Evolutionary conservation across 2,888 invertebrate species (phyloP), one percentile per base, ranked within the genome.

Genomic region (Dinocampus coccinellae): DNA sequence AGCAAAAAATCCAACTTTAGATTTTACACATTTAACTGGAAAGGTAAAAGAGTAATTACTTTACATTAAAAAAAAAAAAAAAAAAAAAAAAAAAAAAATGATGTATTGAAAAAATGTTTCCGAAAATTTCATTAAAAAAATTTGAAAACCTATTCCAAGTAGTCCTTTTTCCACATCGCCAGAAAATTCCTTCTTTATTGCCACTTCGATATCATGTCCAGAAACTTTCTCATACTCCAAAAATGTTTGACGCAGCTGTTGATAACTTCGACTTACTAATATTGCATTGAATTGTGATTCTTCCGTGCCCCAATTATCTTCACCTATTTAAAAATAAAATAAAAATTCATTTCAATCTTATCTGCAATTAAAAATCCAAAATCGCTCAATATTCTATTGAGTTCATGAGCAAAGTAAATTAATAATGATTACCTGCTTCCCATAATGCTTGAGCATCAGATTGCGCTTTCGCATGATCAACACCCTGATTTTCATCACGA

Each of bases 1-100:
- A 47, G 97, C 97, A 87, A 97, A 97, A 90, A 94, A 97, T 61
- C 93, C 94, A 62, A 96, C 94, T 88, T 95, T 95, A 86, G 96
- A 96, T 88, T 94, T 95, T 34, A 95, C 95, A 88, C 95, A 95
- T 89, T 95, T 95, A 10, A 94, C 95, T 95, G 66, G 69, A 55
- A 55, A 42, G 10, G 47, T 22, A 47, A 1, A 72, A 22, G n/a
- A 47, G 68, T 34, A 33, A 76, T 70, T 63, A 69, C 71, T 33
- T 29, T 39, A 61, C 68, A n/a, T n/a, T n/a, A n/a, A n/a, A n/a
- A n/a, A n/a, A n/a, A n/a, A n/a, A n/a, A n/a, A n/a, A n/a, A n/a
- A n/a, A n/a, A n/a, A n/a, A n/a, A n/a, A n/a, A n/a, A n/a, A n/a
- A n/a, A n/a, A n/a, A n/a, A n/a, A n/a, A n/a, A n/a, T n/a, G n/a